Evolutionary conservation across 2,113 vertebrate species (phyloP).

Genomic region (Plectropomus leopardus): DNA sequence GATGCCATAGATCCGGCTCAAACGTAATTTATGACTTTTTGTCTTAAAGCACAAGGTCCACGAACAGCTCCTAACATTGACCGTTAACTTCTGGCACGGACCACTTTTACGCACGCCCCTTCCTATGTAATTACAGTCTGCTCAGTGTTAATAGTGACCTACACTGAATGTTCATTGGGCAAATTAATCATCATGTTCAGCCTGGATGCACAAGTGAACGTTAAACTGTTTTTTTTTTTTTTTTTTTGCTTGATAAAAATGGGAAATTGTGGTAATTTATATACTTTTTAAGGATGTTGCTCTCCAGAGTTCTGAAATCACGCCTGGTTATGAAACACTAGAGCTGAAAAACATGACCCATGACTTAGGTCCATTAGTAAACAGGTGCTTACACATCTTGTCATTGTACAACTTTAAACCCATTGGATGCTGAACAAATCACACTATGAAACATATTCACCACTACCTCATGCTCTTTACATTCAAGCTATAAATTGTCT

Average conservation of each 20-base stretch:
- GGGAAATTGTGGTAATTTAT: too few species aligned
- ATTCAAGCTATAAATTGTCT: constrained; percentile 46
- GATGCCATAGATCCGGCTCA: constrained; percentile 33
- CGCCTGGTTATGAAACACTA: background rate
- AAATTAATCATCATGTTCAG: background rate
- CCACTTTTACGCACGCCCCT: constrained; percentile 15
- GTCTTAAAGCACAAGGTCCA: constrained; percentile 16
- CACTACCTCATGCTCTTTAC: constrained; percentile 15
- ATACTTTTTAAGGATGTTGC: background rate
- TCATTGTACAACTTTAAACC: constrained; percentile 1
- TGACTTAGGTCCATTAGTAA: background rate
- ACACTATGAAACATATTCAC: background rate
- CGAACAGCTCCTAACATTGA: background rate
- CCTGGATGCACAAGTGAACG: background rate
- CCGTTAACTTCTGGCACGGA: constrained; percentile 7
- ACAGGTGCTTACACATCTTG: constrained; percentile 11
- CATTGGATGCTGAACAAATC: background rate
- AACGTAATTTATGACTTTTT: constrained; percentile 22
- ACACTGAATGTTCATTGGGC: background rate
- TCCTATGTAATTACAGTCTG: background rate
- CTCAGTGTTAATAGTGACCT: background rate
- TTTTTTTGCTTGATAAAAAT: too few species aligned
- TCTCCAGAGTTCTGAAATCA: constrained; percentile 25
- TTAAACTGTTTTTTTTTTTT: too few species aligned
- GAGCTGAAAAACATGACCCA: background rate